These are phyloP conservation scores for Drosophila santomea DNA, from an alignment of 1,140 invertebrate genomes.

Conservation along the genomic window DNA sequence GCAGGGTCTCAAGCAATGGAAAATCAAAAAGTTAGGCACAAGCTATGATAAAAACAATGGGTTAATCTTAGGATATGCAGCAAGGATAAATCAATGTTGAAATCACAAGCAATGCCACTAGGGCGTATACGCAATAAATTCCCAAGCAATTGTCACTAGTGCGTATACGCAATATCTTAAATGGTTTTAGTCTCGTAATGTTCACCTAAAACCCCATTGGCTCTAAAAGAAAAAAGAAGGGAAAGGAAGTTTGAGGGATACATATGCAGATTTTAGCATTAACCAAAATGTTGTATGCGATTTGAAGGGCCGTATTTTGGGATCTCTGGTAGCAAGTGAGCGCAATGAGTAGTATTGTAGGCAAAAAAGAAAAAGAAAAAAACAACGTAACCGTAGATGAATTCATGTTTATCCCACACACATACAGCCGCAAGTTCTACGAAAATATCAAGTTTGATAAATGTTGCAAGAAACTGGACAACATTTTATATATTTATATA, in stretches of 20 bases:
- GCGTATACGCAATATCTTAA: slow-evolving; percentile 23
- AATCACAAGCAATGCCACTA: slow-evolving; percentile 26
- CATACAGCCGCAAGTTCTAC: neutral
- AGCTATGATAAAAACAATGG: neutral
- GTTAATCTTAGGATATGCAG: neutral
- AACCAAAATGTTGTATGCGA: too few relatives aligned
- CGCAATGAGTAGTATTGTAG: slow-evolving; percentile 9
- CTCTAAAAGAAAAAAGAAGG: too few relatives aligned
- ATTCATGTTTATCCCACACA: slow-evolving; percentile 11
- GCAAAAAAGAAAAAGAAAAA: neutral
- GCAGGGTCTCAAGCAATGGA: neutral
- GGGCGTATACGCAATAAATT: slow-evolving; percentile 15
- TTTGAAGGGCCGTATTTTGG: too few relatives aligned
- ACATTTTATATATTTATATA: slow-evolving; percentile 31
- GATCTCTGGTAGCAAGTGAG: neutral
- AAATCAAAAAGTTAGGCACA: neutral
- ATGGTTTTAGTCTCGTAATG: neutral
- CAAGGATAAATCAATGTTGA: slow-evolving; percentile 3
- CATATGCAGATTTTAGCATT: neutral
- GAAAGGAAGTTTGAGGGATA: neutral
- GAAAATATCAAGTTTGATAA: slow-evolving; percentile 7
- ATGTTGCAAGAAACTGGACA: slow-evolving; percentile 16
- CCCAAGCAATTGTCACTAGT: slow-evolving; percentile 1
- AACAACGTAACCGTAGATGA: slow-evolving; percentile 19
- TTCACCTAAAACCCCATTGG: too few relatives aligned